phyloP scores from a whole-genome alignment of 1,140 invertebrate species.

The Diabrotica virgifera region DNA sequence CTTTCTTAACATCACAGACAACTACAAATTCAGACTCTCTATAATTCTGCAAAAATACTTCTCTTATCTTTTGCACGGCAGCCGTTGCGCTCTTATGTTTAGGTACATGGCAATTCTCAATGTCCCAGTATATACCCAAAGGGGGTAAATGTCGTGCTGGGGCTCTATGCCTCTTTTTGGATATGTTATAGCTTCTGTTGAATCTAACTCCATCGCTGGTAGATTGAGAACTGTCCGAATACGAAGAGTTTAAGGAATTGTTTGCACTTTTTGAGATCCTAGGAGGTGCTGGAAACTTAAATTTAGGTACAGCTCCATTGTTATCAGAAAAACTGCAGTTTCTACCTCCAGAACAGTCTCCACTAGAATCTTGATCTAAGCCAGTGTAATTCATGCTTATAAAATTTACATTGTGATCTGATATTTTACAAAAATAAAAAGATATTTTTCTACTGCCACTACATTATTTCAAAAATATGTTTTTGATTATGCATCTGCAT shows the following conservation, averaged over 20 bases:
- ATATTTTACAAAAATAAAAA: background rate
- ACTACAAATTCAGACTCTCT: constrained; percentile 85
- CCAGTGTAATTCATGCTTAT: background rate
- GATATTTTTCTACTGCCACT: background rate
- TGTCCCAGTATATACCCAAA: constrained; percentile 91
- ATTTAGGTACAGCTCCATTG: constrained; percentile 30
- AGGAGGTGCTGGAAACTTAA: constrained; percentile 31
- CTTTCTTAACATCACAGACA: constrained; percentile 78
- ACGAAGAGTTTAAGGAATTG: constrained; percentile 30
- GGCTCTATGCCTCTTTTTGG: constrained; percentile 21
- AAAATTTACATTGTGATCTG: background rate
- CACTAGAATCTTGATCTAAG: constrained; percentile 25
- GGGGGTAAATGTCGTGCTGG: constrained; percentile 55
- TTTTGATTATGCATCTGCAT: background rate
- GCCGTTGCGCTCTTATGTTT: constrained; percentile 75
- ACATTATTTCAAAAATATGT: background rate
- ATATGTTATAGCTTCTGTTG: constrained; percentile 18
- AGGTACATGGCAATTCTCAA: constrained; percentile 86
- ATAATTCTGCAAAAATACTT: constrained; percentile 72
- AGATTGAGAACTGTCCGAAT: constrained; percentile 36
- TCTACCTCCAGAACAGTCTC: constrained; percentile 12
- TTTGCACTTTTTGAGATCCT: constrained; percentile 37
- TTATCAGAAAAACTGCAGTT: constrained; percentile 29
- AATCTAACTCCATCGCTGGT: background rate
- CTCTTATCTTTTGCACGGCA: constrained; percentile 73